Evolutionary conservation across 2,888 invertebrate genomes (phyloP), one percentile per base, ranked within the genome.

Genomic region (Leptopterna dolabrata): DNA sequence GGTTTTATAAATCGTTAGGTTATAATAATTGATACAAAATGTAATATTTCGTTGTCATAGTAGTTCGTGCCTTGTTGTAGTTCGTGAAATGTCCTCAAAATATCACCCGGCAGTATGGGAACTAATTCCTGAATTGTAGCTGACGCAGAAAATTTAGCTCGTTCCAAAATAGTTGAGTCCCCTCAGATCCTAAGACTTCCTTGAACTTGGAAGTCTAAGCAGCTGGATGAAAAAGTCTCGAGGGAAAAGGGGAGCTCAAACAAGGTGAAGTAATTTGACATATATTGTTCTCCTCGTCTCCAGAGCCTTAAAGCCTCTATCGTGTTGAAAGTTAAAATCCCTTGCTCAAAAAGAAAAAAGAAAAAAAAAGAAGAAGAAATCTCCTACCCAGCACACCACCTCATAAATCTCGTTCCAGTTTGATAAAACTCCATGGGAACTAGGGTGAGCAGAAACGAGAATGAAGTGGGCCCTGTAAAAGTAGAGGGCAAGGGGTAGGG

Each of bases 321-420:
- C 71, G 73, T 47, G 85, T 76, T 76, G 85, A 85, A 85, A 85
- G 85, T 85, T 85, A 85, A 85, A 85, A 85, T 85, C 85, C 76
- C 85, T 47, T 45, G 73, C 73, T 29, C 13, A 13, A 24, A 14
- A 70, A 36, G 70, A 63, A 63, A 63, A 63, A 63, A 6, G 24
- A 7, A 83, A 63, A 63, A 63, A 82, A 82, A n/a, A 51, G 30
- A 63, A 63, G 63, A 82, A n/a, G 27, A 83, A 43, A 70, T 36
- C 13, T 7, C 70, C 43, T 41, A 43, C 70, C 63, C 70, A 27
- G 29, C 51, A n/a, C 70, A 70, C 83, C 36, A 30, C 83, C 83
- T 83, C 85, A 85, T 85, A 85, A 85, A 85, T 85, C 85, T 85
- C 76, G 76, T 73, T 76, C 76, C 85, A 85, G 85, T 85, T 85